Evolutionary conservation across 1,140 invertebrate genomes (phyloP), one percentile per base, ranked within the genome.

Genomic region (Euschistus heros): DNA sequence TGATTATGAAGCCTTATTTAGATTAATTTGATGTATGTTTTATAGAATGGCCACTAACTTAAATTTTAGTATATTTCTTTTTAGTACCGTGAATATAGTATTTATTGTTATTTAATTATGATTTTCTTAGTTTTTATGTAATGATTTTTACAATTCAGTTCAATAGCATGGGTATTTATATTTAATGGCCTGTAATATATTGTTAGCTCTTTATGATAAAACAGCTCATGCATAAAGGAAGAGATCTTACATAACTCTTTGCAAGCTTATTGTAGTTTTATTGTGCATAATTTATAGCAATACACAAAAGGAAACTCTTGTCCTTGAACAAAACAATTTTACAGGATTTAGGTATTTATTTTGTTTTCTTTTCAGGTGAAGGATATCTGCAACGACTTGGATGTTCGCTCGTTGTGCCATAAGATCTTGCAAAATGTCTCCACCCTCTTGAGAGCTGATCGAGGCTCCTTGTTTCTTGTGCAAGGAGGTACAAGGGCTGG

Each of bases 351-450:
- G n/a, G n/a, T n/a, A n/a, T n/a, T n/a, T n/a, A n/a, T n/a, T n/a
- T n/a, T n/a, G n/a, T 42, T 72, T 77, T 75, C 67, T 72, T 77
- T 75, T 64, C 74, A 89, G 87, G 87, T 91, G 63, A 95, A 96
- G 78, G 93, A 96, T 75, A 96, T 97, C 71, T 97, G 92, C 78
- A 94, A 96, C 76, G 94, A 97, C 75, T 76, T 97, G 71, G 94
- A 97, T 72, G 87, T 97, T 20, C 83, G 90, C 65, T 92, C 91
- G 17, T 75, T 97, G 68, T 96, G 93, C 74, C 92, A 96, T 79
- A 97, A 97, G 78, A 97, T 97, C 72, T 80, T 97, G 24, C 93
- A 95, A 76, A 97, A 97, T 73, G 92, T 97, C 20, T 91, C 89
- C 70, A 91, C 94, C 62, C 77, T 97, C 54, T 78, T 95, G 61